Evolutionary conservation across 2,113 vertebrate species (phyloP).

Genomic region (Lophochroa leadbeateri): DNA sequence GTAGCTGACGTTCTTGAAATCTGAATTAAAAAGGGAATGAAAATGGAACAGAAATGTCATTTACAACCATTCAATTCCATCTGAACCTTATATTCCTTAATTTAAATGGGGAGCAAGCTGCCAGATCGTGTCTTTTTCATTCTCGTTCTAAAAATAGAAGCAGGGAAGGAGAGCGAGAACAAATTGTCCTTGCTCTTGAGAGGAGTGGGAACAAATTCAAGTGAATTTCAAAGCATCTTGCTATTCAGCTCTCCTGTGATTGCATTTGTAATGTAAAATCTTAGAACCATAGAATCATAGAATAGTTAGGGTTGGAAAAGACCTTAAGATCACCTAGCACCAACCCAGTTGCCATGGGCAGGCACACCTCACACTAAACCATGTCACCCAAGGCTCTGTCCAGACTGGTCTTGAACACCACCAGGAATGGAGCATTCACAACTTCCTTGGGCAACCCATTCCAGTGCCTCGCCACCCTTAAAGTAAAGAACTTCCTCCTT

Average conservation of each 20-base stretch:
- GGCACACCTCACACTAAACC: too few species aligned
- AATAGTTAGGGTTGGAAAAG: too few species aligned
- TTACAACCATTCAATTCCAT: neutral
- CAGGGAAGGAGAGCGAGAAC: neutral
- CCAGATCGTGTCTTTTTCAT: neutral
- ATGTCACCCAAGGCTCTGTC: too few species aligned
- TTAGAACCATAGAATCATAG: too few species aligned
- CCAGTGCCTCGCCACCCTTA: too few species aligned
- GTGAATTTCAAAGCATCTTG: neutral
- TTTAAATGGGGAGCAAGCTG: neutral
- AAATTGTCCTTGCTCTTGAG: conserved; percentile 9
- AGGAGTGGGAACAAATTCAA: conserved; percentile 16
- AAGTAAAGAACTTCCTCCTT: too few species aligned
- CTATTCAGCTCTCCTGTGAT: neutral
- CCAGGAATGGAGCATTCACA: too few species aligned
- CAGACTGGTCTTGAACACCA: too few species aligned
- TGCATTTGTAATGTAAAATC: neutral
- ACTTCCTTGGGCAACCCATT: too few species aligned
- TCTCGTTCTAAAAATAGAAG: conserved; percentile 13
- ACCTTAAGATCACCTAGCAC: too few species aligned
- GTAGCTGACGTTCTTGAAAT: neutral
- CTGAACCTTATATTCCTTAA: neutral
- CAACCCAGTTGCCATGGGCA: too few species aligned
- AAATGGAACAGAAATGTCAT: neutral
- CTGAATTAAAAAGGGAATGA: neutral